These are phyloP conservation scores for Siniperca chuatsi DNA, from an alignment of 2,113 vertebrate species.

Conservation along the genomic window DNA sequence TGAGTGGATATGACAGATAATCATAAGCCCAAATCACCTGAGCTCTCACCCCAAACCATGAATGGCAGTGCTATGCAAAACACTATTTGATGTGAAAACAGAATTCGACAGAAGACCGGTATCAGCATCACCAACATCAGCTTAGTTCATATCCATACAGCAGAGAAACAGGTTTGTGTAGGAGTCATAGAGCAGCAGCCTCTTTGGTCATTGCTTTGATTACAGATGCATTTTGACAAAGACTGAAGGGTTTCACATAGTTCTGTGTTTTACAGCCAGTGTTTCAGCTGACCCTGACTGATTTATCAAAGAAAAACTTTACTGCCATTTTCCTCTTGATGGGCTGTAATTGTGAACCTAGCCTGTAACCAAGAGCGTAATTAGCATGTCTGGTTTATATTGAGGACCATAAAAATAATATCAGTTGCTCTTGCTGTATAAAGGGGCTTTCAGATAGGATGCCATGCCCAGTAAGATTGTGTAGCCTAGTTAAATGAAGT, in stretches of 20 bases:
- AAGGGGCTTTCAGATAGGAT: conserved; percentile 40
- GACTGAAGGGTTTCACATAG: neutral
- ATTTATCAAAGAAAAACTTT: conserved; percentile 67
- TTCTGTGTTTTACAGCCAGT: neutral
- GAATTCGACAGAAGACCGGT: neutral
- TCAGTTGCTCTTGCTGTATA: conserved; percentile 47
- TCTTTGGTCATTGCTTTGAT: neutral
- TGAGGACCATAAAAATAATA: conserved; percentile 48
- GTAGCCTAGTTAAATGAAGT: conserved; percentile 11
- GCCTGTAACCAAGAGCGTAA: conserved; percentile 53
- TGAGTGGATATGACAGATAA: neutral
- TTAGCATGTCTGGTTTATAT: conserved; percentile 62
- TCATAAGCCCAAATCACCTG: neutral
- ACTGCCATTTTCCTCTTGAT: conserved; percentile 53
- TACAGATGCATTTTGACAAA: neutral
- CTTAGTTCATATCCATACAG: neutral
- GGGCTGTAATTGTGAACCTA: conserved; percentile 43
- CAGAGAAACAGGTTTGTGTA: neutral
- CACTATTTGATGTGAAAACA: neutral
- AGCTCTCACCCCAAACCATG: neutral
- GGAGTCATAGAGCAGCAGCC: neutral
- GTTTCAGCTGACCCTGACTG: conserved; percentile 48
- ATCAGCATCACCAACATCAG: neutral
- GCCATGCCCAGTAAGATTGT: neutral
- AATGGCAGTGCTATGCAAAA: neutral